These are phyloP conservation scores for Rhinoptilus africanus DNA, from an alignment of 2,113 vertebrate genomes.

Conservation along the genomic window DNA sequence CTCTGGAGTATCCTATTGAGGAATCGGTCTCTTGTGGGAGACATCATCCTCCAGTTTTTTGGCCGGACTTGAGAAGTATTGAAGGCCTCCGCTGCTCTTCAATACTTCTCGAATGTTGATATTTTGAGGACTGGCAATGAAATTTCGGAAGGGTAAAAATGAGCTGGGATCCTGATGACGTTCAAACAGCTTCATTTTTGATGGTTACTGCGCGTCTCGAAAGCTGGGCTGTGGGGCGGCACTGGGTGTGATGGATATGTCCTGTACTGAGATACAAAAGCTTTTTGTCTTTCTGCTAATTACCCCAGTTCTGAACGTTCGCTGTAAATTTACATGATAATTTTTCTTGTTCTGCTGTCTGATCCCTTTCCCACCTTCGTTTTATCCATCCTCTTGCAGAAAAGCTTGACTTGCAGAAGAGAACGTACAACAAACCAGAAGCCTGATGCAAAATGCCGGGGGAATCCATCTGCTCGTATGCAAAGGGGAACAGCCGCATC, in stretches of 20 bases:
- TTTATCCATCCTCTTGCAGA: background rate
- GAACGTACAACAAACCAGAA: background rate
- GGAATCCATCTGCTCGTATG: background rate
- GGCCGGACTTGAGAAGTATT: too few relatives aligned
- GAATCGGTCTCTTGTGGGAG: background rate
- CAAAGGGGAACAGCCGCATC: background rate
- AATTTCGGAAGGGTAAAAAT: background rate
- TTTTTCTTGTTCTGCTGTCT: background rate
- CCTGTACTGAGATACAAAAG: background rate
- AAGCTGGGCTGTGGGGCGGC: background rate
- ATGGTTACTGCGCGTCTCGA: background rate
- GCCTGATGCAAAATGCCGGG: background rate
- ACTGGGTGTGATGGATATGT: background rate
- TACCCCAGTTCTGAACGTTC: background rate
- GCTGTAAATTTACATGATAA: background rate
- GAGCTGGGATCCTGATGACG: background rate
- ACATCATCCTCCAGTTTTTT: background rate
- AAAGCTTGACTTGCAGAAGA: background rate
- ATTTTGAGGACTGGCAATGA: background rate
- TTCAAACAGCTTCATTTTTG: background rate
- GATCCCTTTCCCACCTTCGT: background rate
- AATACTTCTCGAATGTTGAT: background rate
- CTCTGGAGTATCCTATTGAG: background rate
- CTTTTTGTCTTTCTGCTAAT: background rate
- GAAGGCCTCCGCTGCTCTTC: accelerated